These are phyloP conservation scores for Thymelicus lineola DNA, from an alignment of 2,888 invertebrate species.

Conservation along the genomic window DNA sequence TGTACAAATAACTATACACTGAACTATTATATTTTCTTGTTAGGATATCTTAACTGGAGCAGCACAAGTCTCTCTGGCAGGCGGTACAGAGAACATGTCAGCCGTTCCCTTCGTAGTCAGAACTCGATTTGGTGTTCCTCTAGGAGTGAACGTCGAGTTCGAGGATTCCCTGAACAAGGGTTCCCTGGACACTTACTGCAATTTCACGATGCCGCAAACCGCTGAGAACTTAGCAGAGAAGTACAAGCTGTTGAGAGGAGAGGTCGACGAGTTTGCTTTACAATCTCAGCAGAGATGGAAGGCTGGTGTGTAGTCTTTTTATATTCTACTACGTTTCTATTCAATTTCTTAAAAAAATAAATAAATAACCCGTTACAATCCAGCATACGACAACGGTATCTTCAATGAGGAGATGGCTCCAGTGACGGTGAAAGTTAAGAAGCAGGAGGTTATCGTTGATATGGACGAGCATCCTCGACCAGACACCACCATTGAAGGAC, in stretches of 20 bases:
- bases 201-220: slow-evolving; percentile 97
- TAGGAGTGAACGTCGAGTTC: slow-evolving; percentile 90
- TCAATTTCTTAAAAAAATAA: background rate
- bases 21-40: background rate
- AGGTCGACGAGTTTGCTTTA: slow-evolving; percentile 93
- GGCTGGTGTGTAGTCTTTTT: slow-evolving; percentile 83
- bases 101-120: slow-evolving; percentile 93
- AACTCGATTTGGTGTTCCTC: slow-evolving; percentile 92
- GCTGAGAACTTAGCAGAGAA: slow-evolving; percentile 96
- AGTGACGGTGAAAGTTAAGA: slow-evolving; percentile 92
- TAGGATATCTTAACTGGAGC: slow-evolving; percentile 94
- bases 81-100: slow-evolving; percentile 98
- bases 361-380: slow-evolving; percentile 37
- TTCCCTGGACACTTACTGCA: slow-evolving; percentile 93
- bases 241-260: slow-evolving; percentile 90
- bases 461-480: slow-evolving; percentile 97
- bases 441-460: slow-evolving; percentile 90
- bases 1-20: background rate
- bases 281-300: slow-evolving; percentile 95
- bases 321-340: background rate
- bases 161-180: slow-evolving; percentile 91
- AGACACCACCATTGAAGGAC: slow-evolving; percentile 91
- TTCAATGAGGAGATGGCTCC: slow-evolving; percentile 96
- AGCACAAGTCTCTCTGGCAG: slow-evolving; percentile 93
- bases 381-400: slow-evolving; percentile 93